These are phyloP conservation scores for Zaprionus kolodkinae DNA, from an alignment of 1,140 invertebrate genomes.

Conservation along the genomic window DNA sequence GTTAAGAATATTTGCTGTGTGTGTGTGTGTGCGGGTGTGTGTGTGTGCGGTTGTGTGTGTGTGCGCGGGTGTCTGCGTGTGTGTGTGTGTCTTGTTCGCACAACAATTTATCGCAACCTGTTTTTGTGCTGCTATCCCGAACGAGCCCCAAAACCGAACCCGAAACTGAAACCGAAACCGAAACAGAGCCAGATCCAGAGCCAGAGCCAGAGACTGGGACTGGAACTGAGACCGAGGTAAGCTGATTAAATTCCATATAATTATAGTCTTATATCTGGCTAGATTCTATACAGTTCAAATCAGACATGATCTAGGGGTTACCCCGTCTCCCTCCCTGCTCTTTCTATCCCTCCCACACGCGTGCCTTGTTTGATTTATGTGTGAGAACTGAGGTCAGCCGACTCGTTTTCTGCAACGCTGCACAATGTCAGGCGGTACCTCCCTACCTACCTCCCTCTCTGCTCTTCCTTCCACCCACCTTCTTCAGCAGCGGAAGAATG, in stretches of 20 bases:
- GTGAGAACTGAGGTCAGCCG: conserved; percentile 23
- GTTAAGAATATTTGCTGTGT: conserved; percentile 34
- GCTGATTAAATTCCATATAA: conserved; percentile 66
- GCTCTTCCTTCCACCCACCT: too few relatives aligned
- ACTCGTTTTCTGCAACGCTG: conserved; percentile 46
- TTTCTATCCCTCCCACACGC: background rate
- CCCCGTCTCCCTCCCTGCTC: background rate
- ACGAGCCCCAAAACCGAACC: conserved; percentile 4
- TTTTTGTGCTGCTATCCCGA: conserved; percentile 31
- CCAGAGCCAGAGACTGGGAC: conserved; percentile 7
- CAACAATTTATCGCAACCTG: conserved; percentile 39
- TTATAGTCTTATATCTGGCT: conserved; percentile 26
- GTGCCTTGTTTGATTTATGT: conserved; percentile 23
- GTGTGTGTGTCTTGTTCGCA: background rate
- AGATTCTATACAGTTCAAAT: background rate
- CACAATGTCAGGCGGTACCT: background rate
- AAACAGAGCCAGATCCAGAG: background rate
- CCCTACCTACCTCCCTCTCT: background rate
- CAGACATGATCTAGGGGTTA: background rate
- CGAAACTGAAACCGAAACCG: too few relatives aligned
- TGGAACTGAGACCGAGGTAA: conserved; percentile 61
- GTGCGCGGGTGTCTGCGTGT: conserved; percentile 15
- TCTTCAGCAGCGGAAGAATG: conserved; percentile 7
- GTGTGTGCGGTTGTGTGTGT: conserved; percentile 5
- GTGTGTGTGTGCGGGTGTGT: conserved; percentile 12